Evolutionary conservation across 2,888 invertebrate species (phyloP), one percentile per base, ranked within the genome.

Genomic region (Erynnis tages): DNA sequence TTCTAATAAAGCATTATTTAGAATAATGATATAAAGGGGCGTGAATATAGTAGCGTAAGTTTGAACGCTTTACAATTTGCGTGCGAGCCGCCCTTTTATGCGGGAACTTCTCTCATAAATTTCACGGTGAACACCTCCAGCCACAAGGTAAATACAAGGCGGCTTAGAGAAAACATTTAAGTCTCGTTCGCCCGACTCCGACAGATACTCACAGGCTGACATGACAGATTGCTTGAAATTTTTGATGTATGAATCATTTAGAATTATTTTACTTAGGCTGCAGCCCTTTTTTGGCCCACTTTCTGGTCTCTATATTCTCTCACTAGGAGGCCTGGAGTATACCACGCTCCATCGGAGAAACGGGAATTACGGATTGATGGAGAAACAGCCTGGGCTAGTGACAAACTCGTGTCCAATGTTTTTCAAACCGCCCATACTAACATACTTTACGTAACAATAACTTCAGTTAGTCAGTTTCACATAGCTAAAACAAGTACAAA

Each of bases 31-130:
- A 19, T 40, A 30, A 19, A 30, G n/a, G 30, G 16, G 14, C 29
- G 23, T 32, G 40, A 41, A 49, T 71, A 66, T 61, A 65, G 61
- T 63, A 58, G 54, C 54, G 62, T 58, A 64, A 70, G 66, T 70
- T 70, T 66, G 62, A 62, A 61, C 60, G 56, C 52, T 55, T 58
- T 56, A 56, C 60, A 59, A 60, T 66, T 67, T 60, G 69, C 62
- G 62, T 62, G 60, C 61, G 54, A 60, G 62, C 54, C 60, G 63
- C 69, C 69, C 73, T 71, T 73, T 71, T 69, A 70, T 67, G 65
- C 56, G 67, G 60, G 64, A 74, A 75, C 62, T 74, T 75, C 57
- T 43, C 60, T 57, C 73, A 67, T 75, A 71, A 75, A 75, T 75
- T 71, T 66, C 63, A 69, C 60, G 54, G 55, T 50, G 54, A 61